Conservation (phyloP, 2,888 invertebrate genomes). For the Leucophora obtusa region DNA sequence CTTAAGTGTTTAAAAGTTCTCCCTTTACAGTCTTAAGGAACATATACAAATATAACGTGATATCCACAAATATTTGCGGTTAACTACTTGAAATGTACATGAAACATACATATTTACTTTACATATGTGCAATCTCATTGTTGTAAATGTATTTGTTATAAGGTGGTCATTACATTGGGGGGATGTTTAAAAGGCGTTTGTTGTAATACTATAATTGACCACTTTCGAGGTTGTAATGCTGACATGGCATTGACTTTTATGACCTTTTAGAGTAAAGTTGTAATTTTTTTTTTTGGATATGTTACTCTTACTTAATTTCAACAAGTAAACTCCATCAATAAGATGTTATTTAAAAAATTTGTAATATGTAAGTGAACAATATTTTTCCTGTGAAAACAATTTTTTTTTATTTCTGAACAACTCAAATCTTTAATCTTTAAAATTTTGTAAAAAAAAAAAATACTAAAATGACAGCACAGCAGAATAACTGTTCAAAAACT, state of each 20-base stretch:
- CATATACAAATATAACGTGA: not conserved
- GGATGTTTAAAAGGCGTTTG: constrained; percentile 12
- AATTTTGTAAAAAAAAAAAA: no score
- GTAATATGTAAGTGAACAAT: no score
- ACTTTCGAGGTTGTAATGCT: constrained; percentile 6
- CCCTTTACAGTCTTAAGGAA: not conserved
- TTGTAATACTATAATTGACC: constrained; percentile 29
- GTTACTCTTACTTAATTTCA: not conserved
- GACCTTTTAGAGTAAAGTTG: not conserved
- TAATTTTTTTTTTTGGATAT: not conserved
- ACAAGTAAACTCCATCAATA: not conserved
- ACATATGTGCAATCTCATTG: not conserved
- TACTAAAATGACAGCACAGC: no score
- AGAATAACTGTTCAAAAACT: no score
- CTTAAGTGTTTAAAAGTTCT: not conserved
- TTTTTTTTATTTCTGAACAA: no score
- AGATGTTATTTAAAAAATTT: not conserved
- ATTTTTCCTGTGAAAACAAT: no score
- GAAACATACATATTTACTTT: not conserved
- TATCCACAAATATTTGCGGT: constrained; percentile 38
- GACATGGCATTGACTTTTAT: constrained; percentile 39
- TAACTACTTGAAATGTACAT: constrained; percentile 1
- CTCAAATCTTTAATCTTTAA: no score
- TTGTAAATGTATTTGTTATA: constrained; percentile 20
- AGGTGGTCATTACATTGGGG: constrained; percentile 25